Evolutionary conservation across 2,797 vertebrate genomes (phyloP), one percentile per base, ranked within the genome.

Genomic region (Acanthopagrus latus): DNA sequence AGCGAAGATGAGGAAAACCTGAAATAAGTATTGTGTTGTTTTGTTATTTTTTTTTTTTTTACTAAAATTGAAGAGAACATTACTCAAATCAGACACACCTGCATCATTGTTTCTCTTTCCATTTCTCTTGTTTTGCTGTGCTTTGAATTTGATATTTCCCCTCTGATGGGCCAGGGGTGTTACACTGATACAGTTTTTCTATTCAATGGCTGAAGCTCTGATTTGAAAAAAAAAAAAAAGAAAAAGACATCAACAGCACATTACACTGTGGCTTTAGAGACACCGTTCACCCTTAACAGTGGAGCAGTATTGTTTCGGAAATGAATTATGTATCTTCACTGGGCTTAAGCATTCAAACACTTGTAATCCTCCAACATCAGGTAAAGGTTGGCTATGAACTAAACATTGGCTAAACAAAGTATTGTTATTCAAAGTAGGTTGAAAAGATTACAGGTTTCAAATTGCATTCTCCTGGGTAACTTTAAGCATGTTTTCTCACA

Each of bases 391-490:
- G 41, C 21, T 20, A 13, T 55, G 20, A 54, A 17, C 44, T 70
- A 10, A 23, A 43, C 17, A 18, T 51, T 25, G 10, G 52, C 23
- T 21, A 7, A 41, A 51, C 23, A 52, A 51, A 13, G 55, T 27
- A 11, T 14, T 59, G 10, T 72, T 48, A 48, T 29, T 74, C 20
- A 74, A 43, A 69, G 33, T 29, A 27, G 27, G 33, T n/a, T 68
- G 57, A 23, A 79, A 48, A 68, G 50, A 68, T 55, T 21, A 20
- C 23, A 23, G 20, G 17, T 70, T 54, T 81, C 18, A 52, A 52
- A 52, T 59, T 29, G 3, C 7, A 44, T 33, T 52, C 41, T 54
- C 20, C 21, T 23, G 23, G 50, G 23, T 5, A 64, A 71, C 25
- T 33, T 18, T 8, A 23, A 63, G 16, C 29, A 27, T 73, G 57